Conservation (phyloP, 2,113 vertebrate genomes). For the Nothocercus julius region DNA sequence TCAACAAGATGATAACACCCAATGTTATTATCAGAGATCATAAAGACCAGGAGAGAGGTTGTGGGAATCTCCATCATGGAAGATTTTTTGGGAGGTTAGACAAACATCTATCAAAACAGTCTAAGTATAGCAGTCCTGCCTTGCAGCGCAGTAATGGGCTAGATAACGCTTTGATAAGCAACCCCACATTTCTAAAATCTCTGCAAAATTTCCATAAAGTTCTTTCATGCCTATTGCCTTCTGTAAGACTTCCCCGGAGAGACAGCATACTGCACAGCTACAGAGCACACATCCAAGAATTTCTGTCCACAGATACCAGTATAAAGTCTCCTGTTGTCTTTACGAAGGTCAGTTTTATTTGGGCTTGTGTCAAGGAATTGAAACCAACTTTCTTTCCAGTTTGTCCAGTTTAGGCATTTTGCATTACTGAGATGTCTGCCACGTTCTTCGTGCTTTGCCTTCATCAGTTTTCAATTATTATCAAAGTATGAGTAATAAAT, state of each 20-base stretch:
- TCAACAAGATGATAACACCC: not conserved
- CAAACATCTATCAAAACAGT: not conserved
- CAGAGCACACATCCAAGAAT: not conserved
- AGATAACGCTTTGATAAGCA: not conserved
- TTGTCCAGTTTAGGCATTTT: not conserved
- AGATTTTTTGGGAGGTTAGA: slow-evolving; percentile 8
- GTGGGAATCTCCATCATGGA: not conserved
- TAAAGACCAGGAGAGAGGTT: not conserved
- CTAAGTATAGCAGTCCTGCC: not conserved
- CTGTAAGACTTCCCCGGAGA: not conserved
- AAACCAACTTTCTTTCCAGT: not conserved
- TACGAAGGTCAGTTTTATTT: not conserved
- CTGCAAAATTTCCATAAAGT: not conserved
- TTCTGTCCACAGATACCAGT: not conserved
- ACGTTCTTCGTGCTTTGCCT: not conserved
- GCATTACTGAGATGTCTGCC: not conserved
- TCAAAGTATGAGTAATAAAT: not conserved
- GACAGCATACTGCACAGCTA: not conserved
- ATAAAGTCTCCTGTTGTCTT: not conserved
- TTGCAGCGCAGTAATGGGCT: not conserved
- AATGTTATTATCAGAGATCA: not conserved
- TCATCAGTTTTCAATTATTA: not conserved
- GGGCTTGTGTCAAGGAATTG: not conserved
- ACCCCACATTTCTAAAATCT: not conserved
- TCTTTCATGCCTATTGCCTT: not conserved